A percentile compares a stretch with the other conserved stretches of the same genome.
Conservation (phyloP, 2,888 invertebrate genomes). For the Drosophila peninsularis region DNA sequence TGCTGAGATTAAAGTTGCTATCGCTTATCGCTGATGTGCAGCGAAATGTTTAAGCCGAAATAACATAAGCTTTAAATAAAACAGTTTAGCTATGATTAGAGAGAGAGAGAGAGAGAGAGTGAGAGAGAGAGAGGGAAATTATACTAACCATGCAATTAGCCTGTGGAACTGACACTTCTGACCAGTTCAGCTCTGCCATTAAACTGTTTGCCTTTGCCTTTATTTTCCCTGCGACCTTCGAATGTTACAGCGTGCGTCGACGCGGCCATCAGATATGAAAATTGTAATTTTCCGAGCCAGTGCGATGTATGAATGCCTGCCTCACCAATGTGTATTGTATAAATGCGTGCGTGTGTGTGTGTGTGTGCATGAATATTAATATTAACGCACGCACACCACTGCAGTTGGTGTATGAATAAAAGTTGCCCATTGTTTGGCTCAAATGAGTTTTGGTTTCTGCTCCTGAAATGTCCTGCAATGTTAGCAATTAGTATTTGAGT, state of each 20-base stretch:
- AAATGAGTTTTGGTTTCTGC: slow-evolving; percentile 26
- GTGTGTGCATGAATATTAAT: slow-evolving; percentile 56
- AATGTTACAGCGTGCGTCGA: slow-evolving; percentile 17
- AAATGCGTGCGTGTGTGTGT: slow-evolving; percentile 4
- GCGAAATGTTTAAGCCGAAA: too few species aligned
- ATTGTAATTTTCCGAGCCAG: slow-evolving; percentile 70
- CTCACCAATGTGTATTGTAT: slow-evolving; percentile 7
- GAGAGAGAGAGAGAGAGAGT: not conserved
- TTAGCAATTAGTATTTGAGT: slow-evolving; percentile 49
- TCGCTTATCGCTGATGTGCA: not conserved
- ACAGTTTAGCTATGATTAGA: not conserved
- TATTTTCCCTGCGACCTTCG: slow-evolving; percentile 36
- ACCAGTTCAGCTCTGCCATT: slow-evolving; percentile 6
- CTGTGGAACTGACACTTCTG: slow-evolving; percentile 6
- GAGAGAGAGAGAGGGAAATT: not conserved
- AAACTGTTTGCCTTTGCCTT: slow-evolving; percentile 25
- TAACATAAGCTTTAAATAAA: not conserved
- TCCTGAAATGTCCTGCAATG: slow-evolving; percentile 30
- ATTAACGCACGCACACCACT: slow-evolving; percentile 33
- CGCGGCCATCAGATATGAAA: slow-evolving; percentile 57
- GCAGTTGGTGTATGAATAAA: slow-evolving; percentile 59
- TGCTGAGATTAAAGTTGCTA: slow-evolving; percentile 18
- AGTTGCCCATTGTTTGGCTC: slow-evolving; percentile 45
- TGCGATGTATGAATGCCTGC: slow-evolving; percentile 34
- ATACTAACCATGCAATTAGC: slow-evolving; percentile 19